Conservation (phyloP, 2,888 invertebrate genomes). For the Oscheius onirici region DNA sequence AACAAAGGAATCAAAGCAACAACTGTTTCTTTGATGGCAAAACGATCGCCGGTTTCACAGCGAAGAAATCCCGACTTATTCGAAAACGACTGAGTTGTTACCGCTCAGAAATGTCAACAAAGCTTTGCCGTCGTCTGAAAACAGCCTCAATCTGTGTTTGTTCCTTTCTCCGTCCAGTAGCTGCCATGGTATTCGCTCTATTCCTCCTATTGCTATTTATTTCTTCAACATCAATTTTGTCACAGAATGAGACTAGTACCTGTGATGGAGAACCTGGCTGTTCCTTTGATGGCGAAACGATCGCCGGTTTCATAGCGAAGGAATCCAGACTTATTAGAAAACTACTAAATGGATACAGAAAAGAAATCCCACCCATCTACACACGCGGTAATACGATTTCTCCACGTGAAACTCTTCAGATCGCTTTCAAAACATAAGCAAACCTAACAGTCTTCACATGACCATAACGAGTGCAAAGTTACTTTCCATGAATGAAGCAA, state of each 20-base stretch:
- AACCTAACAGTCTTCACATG: not conserved
- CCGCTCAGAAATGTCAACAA: no score
- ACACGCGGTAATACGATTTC: not conserved
- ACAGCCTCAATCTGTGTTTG: no score
- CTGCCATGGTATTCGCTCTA: no score
- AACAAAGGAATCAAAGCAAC: no score
- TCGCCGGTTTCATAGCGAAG: not conserved
- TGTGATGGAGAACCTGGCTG: no score
- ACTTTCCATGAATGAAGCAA: constrained; percentile 9
- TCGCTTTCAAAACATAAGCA: constrained; percentile 7
- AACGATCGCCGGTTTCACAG: not conserved
- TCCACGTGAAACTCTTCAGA: not conserved
- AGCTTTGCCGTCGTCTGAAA: no score
- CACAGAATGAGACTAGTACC: no score
- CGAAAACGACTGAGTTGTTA: not conserved
- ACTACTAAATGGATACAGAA: constrained; percentile 1
- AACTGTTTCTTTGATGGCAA: not conserved
- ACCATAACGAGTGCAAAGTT: not conserved
- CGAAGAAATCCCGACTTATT: not conserved
- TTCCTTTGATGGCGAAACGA: not conserved
- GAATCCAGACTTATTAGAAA: not conserved
- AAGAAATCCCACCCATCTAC: constrained; percentile 5
- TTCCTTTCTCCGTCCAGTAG: no score
- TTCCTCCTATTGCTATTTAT: no score
- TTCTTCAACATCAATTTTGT: no score